Evolutionary conservation across 2,888 invertebrate species (phyloP).

Genomic region (Melieria picta): DNA sequence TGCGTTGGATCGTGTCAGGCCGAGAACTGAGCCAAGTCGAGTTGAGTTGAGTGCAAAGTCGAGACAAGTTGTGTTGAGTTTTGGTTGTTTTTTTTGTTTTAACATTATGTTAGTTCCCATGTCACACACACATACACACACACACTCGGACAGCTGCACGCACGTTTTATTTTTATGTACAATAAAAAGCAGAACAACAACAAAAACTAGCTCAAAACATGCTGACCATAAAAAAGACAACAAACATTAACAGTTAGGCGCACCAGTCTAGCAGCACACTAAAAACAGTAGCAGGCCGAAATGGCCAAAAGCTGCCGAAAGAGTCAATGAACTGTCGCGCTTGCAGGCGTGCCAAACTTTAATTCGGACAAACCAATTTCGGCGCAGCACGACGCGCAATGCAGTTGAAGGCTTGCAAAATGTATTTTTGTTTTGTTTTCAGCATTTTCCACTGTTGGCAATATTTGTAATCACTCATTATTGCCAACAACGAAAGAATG

Average conservation of each 20-base stretch:
- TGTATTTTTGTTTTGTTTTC: too few relatives aligned
- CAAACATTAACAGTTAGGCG: slow-evolving; percentile 40
- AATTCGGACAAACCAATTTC: too few relatives aligned
- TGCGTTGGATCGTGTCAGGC: too few relatives aligned
- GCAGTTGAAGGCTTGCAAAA: too few relatives aligned
- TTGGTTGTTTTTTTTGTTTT: neutral
- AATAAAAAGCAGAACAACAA: neutral
- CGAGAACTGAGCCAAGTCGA: neutral
- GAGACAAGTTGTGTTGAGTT: neutral
- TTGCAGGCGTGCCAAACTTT: neutral
- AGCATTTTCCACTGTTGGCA: too few relatives aligned
- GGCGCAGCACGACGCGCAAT: too few relatives aligned
- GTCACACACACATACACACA: neutral
- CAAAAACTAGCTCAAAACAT: neutral
- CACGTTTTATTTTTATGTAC: neutral
- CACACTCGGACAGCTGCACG: neutral
- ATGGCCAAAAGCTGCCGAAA: slow-evolving; percentile 14
- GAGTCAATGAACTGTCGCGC: slow-evolving; percentile 53
- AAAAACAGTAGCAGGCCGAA: neutral
- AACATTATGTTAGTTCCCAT: neutral
- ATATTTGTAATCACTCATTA: too few relatives aligned
- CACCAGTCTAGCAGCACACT: neutral
- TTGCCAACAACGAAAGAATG: too few relatives aligned
- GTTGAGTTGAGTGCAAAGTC: neutral
- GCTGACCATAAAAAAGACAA: slow-evolving; percentile 13